Conservation (phyloP, 2,113 vertebrate genomes). For the Plecturocebus donacophilus region DNA sequence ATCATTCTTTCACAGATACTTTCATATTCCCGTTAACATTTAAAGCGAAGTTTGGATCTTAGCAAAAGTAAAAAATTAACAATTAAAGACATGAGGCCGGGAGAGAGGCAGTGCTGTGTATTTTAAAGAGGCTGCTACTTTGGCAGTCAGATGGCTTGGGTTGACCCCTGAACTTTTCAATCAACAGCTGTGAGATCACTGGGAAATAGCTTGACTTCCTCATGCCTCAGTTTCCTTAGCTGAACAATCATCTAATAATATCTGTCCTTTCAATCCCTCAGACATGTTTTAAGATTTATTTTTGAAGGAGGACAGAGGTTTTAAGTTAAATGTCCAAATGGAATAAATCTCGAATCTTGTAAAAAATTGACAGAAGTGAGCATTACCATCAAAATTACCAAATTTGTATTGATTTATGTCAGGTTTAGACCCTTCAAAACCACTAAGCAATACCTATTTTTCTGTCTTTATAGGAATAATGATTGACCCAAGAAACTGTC, state of each 20-base stretch:
- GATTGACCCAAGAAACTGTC: neutral
- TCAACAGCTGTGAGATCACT: neutral
- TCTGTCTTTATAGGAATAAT: neutral
- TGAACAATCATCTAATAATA: conserved; percentile 34
- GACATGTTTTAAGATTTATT: conserved; percentile 29
- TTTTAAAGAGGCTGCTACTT: neutral
- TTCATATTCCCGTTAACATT: neutral
- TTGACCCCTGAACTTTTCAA: neutral
- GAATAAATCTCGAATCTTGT: neutral
- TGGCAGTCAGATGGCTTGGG: neutral
- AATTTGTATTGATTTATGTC: neutral
- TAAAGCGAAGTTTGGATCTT: neutral
- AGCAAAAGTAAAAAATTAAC: conserved; percentile 1
- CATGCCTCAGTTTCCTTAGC: neutral
- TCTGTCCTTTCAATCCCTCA: neutral
- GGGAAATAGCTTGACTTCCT: neutral
- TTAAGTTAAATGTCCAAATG: conserved; percentile 33
- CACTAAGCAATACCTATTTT: neutral
- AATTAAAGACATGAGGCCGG: neutral
- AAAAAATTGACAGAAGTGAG: neutral
- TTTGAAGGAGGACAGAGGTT: conserved; percentile 30
- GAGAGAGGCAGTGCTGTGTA: neutral
- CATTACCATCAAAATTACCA: neutral
- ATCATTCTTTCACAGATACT: neutral
- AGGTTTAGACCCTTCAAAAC: neutral